A percentile compares a stretch with the other conserved stretches of the same genome.
These are phyloP conservation scores for Charadrius vociferus DNA, from an alignment of 2,113 vertebrate species.

Conservation along the genomic window DNA sequence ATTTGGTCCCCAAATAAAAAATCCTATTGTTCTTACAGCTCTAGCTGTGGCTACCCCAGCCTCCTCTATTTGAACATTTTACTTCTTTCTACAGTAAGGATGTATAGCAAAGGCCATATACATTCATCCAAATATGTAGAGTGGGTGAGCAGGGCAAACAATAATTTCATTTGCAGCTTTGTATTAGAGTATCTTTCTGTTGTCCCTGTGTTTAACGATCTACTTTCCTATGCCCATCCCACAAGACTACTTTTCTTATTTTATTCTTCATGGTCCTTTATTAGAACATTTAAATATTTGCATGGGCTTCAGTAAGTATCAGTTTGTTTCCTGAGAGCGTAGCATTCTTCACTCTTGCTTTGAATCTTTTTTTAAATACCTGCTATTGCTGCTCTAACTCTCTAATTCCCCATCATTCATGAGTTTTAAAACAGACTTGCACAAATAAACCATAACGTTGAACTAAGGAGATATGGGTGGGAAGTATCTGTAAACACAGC, in stretches of 20 bases:
- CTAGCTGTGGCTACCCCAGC: neutral
- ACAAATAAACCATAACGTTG: constrained; percentile 39
- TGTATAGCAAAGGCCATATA: neutral
- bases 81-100: neutral
- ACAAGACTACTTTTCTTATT: neutral
- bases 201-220: neutral
- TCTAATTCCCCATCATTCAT: constrained; percentile 14
- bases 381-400: neutral
- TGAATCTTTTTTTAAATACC: constrained; percentile 43
- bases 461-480: constrained; percentile 46
- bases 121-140: neutral
- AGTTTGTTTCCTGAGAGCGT: neutral
- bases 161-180: neutral
- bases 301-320: neutral
- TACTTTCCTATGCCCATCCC: neutral
- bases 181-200: neutral
- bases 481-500: constrained; percentile 55
- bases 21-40: neutral
- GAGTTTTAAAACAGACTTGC: constrained; percentile 37
- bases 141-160: neutral
- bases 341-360: neutral
- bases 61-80: neutral
- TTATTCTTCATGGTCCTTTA: neutral
- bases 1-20: neutral
- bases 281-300: neutral